A percentile compares a stretch with the other conserved stretches of the same genome.
phyloP scores from a whole-genome alignment of 2,113 vertebrate species.

The Tragulus kanchil region DNA sequence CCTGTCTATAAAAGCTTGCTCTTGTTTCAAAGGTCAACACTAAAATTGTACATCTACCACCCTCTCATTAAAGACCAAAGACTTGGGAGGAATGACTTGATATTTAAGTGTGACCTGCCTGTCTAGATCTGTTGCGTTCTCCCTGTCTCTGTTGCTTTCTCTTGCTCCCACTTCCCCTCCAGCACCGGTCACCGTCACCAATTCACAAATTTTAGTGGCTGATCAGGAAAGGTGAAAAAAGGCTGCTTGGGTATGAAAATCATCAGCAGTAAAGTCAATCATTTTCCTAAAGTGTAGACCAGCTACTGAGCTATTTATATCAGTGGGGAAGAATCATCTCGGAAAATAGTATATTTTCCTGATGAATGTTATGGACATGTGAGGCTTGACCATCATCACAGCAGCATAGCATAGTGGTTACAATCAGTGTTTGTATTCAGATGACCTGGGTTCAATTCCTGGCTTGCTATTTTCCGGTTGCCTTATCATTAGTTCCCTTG shows the following conservation, averaged over 20 bases:
- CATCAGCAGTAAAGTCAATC: too few species aligned
- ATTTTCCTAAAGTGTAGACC: background rate
- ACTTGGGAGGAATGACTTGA: background rate
- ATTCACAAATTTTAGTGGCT: background rate
- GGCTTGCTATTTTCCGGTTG: background rate
- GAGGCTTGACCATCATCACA: background rate
- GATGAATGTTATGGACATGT: background rate
- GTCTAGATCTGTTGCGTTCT: background rate
- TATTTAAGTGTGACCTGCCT: constrained; percentile 44
- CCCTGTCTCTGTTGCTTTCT: background rate
- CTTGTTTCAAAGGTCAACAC: constrained; percentile 59
- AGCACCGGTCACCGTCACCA: background rate
- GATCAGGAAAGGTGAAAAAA: background rate
- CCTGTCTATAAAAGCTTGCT: constrained; percentile 29
- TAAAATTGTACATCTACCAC: background rate
- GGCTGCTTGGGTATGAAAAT: background rate
- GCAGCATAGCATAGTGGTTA: background rate
- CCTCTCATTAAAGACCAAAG: constrained; percentile 31
- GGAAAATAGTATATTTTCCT: background rate
- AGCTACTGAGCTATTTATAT: background rate
- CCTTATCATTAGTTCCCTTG: background rate
- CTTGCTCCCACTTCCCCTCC: background rate
- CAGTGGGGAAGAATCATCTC: background rate
- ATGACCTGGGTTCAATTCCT: background rate
- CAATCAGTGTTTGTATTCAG: background rate